Evolutionary conservation across 2,888 invertebrate species (phyloP).

Genomic region (Maniola hyperantus): DNA sequence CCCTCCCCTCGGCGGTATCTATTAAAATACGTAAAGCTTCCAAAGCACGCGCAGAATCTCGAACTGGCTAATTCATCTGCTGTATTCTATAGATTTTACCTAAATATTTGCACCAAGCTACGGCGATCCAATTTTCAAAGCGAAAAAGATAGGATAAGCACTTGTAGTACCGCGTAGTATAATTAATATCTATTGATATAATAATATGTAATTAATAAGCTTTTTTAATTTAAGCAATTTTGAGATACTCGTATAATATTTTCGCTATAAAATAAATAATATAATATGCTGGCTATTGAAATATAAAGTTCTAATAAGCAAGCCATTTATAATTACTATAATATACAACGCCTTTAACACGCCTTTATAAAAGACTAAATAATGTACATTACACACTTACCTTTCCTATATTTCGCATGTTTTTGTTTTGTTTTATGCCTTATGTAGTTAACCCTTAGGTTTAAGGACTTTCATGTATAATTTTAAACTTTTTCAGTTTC

Average conservation of each 20-base stretch:
- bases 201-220: conserved; percentile 10
- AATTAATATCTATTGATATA: background rate
- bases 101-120: conserved; percentile 45
- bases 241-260: background rate
- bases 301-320: conserved; percentile 26
- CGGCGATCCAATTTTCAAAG: conserved; percentile 28
- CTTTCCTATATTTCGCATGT: conserved; percentile 46
- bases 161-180: conserved; percentile 15
- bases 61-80: conserved; percentile 47
- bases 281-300: background rate
- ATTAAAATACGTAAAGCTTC: conserved; percentile 47
- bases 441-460: conserved; percentile 41
- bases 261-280: background rate
- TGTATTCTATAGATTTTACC: conserved; percentile 31
- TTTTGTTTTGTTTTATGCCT: conserved; percentile 42
- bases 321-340: conserved; percentile 12
- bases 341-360: conserved; percentile 22
- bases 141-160: conserved; percentile 39
- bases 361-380: conserved; percentile 28
- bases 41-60: conserved; percentile 48
- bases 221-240: conserved; percentile 1
- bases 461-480: conserved; percentile 24
- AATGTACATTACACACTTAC: conserved; percentile 32
- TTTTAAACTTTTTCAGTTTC: conserved; percentile 1
- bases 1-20: conserved; percentile 39